These are phyloP conservation scores for Brenthis daphne DNA, from an alignment of 2,888 invertebrate species.

Conservation along the genomic window DNA sequence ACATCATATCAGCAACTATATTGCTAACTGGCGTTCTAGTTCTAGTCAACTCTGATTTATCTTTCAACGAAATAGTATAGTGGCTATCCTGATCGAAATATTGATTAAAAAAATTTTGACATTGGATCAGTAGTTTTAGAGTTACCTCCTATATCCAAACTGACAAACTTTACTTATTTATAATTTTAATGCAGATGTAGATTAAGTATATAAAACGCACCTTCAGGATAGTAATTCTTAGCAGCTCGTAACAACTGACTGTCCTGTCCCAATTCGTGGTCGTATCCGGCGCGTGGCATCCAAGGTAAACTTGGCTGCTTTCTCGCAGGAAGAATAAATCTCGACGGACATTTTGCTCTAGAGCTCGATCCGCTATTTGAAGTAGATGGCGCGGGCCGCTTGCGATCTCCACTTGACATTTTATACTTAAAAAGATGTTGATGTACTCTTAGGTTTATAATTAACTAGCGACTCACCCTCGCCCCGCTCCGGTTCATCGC, in stretches of 20 bases:
- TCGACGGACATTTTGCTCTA: constrained; percentile 51
- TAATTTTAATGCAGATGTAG: too few relatives aligned
- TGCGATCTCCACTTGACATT: constrained; percentile 29
- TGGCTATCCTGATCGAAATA: background rate
- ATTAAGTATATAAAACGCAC: constrained; percentile 41
- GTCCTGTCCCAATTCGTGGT: constrained; percentile 62
- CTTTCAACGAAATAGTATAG: too few relatives aligned
- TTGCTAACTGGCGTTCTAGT: too few relatives aligned
- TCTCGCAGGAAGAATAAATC: constrained; percentile 55
- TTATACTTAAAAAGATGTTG: background rate
- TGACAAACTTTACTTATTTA: too few relatives aligned
- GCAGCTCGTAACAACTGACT: constrained; percentile 62
- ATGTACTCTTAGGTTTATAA: background rate
- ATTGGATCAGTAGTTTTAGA: too few relatives aligned
- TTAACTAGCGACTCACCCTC: too few relatives aligned
- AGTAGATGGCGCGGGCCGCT: constrained; percentile 34
- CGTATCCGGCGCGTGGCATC: constrained; percentile 70
- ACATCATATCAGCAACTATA: too few relatives aligned
- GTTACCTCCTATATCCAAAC: too few relatives aligned
- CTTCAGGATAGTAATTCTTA: constrained; percentile 70
- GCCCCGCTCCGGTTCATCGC: too few relatives aligned
- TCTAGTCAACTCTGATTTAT: too few relatives aligned
- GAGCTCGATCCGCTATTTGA: constrained; percentile 27
- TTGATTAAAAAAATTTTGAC: background rate
- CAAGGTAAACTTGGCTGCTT: constrained; percentile 52